Base-by-base conservation (phyloP, 2,888 invertebrate species). In the Drosophila austrosaltans region DNA sequence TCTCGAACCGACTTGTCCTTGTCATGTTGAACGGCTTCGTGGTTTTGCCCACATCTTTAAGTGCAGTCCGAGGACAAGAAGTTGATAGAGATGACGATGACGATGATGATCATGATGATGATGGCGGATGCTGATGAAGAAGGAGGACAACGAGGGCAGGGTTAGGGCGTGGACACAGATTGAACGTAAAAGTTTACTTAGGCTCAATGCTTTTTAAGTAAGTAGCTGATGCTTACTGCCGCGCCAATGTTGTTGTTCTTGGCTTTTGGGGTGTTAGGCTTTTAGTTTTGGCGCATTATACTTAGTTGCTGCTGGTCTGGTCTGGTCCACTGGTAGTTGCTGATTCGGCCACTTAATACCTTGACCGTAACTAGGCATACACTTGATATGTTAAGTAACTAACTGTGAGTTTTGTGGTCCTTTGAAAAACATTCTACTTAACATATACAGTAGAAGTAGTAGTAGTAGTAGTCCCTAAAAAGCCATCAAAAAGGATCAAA, bases 201-300 rank as follows among this genome's bases (percentile, higher is more conserved):
- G 83, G 83, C 83, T 78, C 87, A 88, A 83, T 83, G 82, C 89
- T 88, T 83, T 83, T 88, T 88, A 82, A 88, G 82, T 87, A 82
- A 82, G 82, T 88, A 88, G 87, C 83, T 86, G 73, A 86, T 62
- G 61, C 65, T 64, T 72, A 59, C 66, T 80, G 53, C 76, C 56
- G 1, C 22, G 48, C 4, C 16, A 25, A 48, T 53, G 63, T 42
- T 22, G 28, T 25, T 48, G 28, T 25, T 48, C 3, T 32, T 32
- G 30, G 30, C 22, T 40, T 57, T 39, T 56, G 57, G 63, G 81
- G 73, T 82, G 81, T 87, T 75, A 76, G 78, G 87, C 87, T 83
- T 86, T 88, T 88, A 83, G 81, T 86, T 76, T 76, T 78, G 83
- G 65, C 83, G 78, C 81, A 83, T 88, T 81, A 86, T 77, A 48